A percentile compares a stretch with the other conserved stretches of the same genome.
Conservation (phyloP, 2,113 vertebrate species). For the Meles meles region DNA sequence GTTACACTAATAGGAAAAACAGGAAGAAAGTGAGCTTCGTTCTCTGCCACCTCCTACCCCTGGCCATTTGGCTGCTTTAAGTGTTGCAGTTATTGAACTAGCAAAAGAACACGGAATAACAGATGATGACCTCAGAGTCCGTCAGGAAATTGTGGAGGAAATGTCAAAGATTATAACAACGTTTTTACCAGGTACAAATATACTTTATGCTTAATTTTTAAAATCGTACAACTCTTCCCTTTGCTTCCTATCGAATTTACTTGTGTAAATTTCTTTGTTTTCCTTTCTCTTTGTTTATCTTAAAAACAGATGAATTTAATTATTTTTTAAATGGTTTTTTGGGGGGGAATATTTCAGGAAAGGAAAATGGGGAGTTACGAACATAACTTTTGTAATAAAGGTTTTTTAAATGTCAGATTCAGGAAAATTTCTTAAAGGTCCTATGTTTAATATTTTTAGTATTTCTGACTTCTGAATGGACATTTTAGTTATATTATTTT, state of each 20-base stretch:
- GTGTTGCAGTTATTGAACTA: constrained; percentile 87
- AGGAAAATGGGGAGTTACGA: constrained; percentile 17
- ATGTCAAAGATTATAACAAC: constrained; percentile 93
- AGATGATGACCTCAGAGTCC: constrained; percentile 90
- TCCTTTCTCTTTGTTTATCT: neutral
- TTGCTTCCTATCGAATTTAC: neutral
- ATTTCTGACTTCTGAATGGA: neutral
- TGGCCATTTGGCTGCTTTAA: constrained; percentile 91
- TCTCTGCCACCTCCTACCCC: constrained; percentile 89
- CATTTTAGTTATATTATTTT: neutral
- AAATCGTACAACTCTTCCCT: neutral
- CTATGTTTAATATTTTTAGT: neutral
- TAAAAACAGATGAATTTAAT: constrained; percentile 36
- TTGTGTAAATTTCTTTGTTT: constrained; percentile 33
- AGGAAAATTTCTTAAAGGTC: neutral
- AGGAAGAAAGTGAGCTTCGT: constrained; percentile 96
- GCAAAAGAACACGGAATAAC: constrained; percentile 92
- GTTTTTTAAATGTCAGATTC: neutral
- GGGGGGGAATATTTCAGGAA: neutral
- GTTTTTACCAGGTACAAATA: constrained; percentile 88
- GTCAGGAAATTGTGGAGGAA: constrained; percentile 87
- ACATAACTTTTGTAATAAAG: neutral
- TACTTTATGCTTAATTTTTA: constrained; percentile 39
- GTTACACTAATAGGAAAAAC: constrained; percentile 90
- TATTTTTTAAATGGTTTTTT: neutral